Evolutionary conservation across 2,797 vertebrate species (phyloP), one percentile per base, ranked within the genome.

Genomic region (Dendrocincla tyrannina): DNA sequence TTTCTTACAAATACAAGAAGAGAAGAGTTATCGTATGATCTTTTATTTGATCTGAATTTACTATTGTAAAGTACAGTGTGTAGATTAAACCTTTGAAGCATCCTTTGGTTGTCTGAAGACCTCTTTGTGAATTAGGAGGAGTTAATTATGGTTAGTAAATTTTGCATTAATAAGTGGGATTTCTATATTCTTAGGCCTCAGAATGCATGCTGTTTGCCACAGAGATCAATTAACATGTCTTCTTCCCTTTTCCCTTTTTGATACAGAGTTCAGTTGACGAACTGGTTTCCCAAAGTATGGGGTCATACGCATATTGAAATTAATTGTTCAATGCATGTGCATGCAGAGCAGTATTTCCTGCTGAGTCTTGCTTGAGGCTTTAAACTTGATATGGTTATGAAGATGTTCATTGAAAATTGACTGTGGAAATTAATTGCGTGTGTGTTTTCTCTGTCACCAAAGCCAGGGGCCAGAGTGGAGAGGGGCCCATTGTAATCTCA

Each of bases 331-430:
- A 2, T 53, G 47, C 22, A 19, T 47, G 55, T 58, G 33, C 80
- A 46, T 23, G n/a, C 47, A 83, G 81, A 73, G 32, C 27, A 58
- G 37, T 74, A 14, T n/a, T 13, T 94, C 49, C 46, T 60, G 68
- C 73, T 41, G 72, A 88, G 37, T 62, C 60, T 84, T 89, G 69
- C 94, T 68, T n/a, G 53, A 78, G 69, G 62, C 88, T 95, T 91
- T 89, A 64, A 68, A 44, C 39, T 81, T 72, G 53, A 23, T 67
- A 3, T 5, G 1, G 68, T 88, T 89, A 64, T 42, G 52, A 89
- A 87, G 52, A 89, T 52, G 44, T 82, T 85, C 32, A 67, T 91
- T 93, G 87, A 85, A 93, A 92, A 85, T 28, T 60, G 56, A 74
- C 64, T 60, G 39, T 89, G 89, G 77, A 89, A 91, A 92, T 92